Evolutionary conservation across 2,797 vertebrate genomes (phyloP).

Genomic region (Heterohyrax brucei): DNA sequence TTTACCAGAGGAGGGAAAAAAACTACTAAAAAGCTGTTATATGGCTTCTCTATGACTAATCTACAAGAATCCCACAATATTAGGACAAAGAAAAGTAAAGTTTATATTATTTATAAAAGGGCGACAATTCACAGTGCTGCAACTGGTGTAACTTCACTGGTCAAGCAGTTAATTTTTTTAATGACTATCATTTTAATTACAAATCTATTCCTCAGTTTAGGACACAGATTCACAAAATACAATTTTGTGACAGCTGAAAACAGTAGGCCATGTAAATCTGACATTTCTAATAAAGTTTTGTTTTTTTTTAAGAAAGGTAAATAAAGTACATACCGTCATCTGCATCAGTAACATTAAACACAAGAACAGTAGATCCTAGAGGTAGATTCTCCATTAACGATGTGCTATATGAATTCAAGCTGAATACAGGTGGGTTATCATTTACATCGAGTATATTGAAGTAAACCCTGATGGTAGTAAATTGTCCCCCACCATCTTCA

Average conservation of each 20-base stretch:
- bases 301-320: not conserved
- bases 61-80: not conserved
- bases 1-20: not conserved
- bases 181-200: not conserved
- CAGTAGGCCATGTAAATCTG: not conserved
- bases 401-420: conserved; percentile 92
- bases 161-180: not conserved
- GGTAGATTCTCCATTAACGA: conserved; percentile 95
- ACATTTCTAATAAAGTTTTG: not conserved
- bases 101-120: not conserved
- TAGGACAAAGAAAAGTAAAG: not conserved
- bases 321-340: conserved; percentile 94
- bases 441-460: conserved; percentile 98
- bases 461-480: conserved; percentile 94
- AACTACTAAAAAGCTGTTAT: not conserved
- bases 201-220: not conserved
- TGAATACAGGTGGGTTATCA: conserved; percentile 95
- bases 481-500: conserved; percentile 95
- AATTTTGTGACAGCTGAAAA: not conserved
- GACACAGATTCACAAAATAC: not conserved
- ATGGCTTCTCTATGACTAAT: not conserved
- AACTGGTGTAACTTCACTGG: not conserved
- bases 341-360: conserved; percentile 93
- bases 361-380: conserved; percentile 93
- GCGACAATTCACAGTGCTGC: not conserved